Evolutionary conservation across 1,140 invertebrate species (phyloP).

Genomic region (Limonius californicus): DNA sequence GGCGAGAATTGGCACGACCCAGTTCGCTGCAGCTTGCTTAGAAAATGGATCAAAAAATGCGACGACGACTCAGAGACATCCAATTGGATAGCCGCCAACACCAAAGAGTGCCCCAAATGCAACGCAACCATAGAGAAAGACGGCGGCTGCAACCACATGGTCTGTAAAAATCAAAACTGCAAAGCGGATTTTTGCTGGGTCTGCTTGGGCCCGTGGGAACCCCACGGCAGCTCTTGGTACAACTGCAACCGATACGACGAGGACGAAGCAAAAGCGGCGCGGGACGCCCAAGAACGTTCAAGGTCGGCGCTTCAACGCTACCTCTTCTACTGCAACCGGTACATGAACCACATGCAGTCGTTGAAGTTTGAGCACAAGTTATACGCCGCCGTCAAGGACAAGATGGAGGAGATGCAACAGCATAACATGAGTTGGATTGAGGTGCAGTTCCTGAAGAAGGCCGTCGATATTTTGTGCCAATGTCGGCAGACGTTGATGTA

Average conservation of each 20-base stretch:
- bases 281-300: slow-evolving; percentile 94
- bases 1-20: slow-evolving; percentile 76
- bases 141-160: slow-evolving; percentile 78
- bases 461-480: slow-evolving; percentile 65
- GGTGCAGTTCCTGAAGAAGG: slow-evolving; percentile 64
- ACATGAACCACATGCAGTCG: slow-evolving; percentile 76
- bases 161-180: slow-evolving; percentile 73
- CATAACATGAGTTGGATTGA: slow-evolving; percentile 80
- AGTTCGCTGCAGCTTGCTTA: slow-evolving; percentile 64
- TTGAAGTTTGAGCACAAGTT: slow-evolving; percentile 72
- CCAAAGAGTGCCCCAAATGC: slow-evolving; percentile 77
- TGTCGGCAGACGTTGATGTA: slow-evolving; percentile 70
- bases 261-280: slow-evolving; percentile 91
- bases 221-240: slow-evolving; percentile 73
- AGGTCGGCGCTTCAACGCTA: slow-evolving; percentile 89
- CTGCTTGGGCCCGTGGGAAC: slow-evolving; percentile 74
- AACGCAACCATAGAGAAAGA: slow-evolving; percentile 73
- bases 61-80: slow-evolving; percentile 78
- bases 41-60: slow-evolving; percentile 75
- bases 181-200: slow-evolving; percentile 80
- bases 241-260: slow-evolving; percentile 78
- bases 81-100: slow-evolving; percentile 78
- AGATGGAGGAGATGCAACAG: slow-evolving; percentile 78
- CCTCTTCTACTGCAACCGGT: slow-evolving; percentile 96
- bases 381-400: slow-evolving; percentile 57